Conservation (phyloP, 2,888 invertebrate species). For the Drosophila nr. perissopoda region DNA sequence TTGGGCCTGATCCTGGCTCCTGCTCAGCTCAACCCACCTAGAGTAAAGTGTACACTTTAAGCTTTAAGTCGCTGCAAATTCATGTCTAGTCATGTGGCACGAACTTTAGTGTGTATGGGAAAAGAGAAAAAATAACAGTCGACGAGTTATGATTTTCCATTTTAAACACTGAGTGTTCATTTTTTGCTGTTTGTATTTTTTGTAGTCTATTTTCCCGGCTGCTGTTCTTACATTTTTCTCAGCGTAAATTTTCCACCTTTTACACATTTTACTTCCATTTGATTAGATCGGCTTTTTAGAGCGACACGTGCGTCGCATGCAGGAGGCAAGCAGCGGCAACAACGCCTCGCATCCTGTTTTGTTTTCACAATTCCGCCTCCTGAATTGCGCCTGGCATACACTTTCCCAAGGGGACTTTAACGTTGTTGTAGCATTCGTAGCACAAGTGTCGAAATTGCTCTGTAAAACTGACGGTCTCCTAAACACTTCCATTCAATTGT, state of each 20-base stretch:
- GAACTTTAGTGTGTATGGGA: constrained; percentile 41
- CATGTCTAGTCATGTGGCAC: constrained; percentile 63
- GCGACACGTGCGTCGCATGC: constrained; percentile 67
- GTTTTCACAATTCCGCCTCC: constrained; percentile 59
- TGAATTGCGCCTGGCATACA: constrained; percentile 37
- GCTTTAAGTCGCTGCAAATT: constrained; percentile 59
- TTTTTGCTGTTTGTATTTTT: constrained; percentile 18
- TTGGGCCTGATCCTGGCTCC: constrained; percentile 18
- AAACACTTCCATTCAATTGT: not conserved
- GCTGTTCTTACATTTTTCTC: constrained; percentile 54
- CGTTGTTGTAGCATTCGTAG: not conserved
- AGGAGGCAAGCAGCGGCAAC: constrained; percentile 35
- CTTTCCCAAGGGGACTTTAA: constrained; percentile 3
- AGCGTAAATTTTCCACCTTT: constrained; percentile 82
- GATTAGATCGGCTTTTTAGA: constrained; percentile 81
- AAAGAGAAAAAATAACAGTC: constrained; percentile 33
- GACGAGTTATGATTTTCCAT: constrained; percentile 72
- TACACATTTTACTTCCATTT: constrained; percentile 83
- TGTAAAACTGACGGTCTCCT: not conserved
- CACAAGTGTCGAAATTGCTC: not conserved
- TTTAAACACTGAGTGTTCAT: constrained; percentile 57
- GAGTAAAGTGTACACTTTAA: constrained; percentile 47
- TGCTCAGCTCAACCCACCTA: not conserved
- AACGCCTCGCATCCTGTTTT: constrained; percentile 75
- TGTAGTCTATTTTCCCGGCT: constrained; percentile 52